Evolutionary conservation across 2,888 invertebrate genomes (phyloP).

Genomic region (Linnaemya vulpina): DNA sequence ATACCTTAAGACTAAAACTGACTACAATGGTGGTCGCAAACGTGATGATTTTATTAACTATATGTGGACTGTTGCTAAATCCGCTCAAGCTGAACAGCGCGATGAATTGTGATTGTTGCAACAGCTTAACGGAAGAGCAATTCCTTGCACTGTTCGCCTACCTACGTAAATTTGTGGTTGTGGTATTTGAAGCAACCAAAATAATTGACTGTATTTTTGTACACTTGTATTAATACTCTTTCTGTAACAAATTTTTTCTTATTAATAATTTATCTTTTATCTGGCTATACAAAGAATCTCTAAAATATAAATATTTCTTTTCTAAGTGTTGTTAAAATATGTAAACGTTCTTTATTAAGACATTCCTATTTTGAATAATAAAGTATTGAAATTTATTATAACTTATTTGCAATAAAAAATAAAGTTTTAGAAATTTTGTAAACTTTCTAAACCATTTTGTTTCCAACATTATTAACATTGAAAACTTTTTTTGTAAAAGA

Average conservation of each 20-base stretch:
- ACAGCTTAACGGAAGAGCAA: too few species aligned
- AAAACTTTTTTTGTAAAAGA: too few species aligned
- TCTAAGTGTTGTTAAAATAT: conserved; percentile 39
- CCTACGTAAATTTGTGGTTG: conserved; percentile 45
- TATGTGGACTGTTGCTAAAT: conserved; percentile 74
- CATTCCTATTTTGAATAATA: conserved; percentile 38
- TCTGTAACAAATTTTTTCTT: background rate
- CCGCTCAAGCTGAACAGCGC: conserved; percentile 51
- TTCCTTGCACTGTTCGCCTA: conserved; percentile 16
- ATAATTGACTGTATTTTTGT: conserved; percentile 61
- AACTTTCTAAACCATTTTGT: too few species aligned
- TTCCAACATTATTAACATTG: too few species aligned
- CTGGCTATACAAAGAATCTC: background rate
- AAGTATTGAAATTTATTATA: conserved; percentile 6
- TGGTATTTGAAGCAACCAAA: conserved; percentile 14
- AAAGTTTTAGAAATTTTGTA: too few species aligned
- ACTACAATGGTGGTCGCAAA: conserved; percentile 90
- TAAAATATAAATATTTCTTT: conserved; percentile 26
- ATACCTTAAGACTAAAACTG: conserved; percentile 87
- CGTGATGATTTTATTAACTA: conserved; percentile 83
- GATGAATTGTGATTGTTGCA: conserved; percentile 70
- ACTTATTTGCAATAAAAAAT: background rate
- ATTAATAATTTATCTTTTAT: conserved; percentile 4
- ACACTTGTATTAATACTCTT: conserved; percentile 31
- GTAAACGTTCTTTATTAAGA: conserved; percentile 17